These are phyloP conservation scores for Coleophora deauratella DNA, from an alignment of 2,888 invertebrate genomes.

Conservation along the genomic window DNA sequence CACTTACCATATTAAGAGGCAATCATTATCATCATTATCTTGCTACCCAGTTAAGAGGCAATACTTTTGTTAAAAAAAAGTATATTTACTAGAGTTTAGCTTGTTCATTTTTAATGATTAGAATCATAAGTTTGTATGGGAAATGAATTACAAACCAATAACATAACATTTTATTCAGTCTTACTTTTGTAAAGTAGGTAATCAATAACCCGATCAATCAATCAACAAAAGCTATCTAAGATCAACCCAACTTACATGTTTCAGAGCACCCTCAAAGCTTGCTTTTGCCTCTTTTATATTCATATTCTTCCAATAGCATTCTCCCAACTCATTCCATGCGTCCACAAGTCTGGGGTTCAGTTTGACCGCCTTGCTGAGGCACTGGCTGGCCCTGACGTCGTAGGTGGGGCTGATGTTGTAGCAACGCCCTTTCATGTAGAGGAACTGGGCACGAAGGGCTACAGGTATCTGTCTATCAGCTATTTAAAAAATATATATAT, in stretches of 20 bases:
- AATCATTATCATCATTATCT: no score
- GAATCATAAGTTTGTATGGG: no score
- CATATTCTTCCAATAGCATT: constrained; percentile 90
- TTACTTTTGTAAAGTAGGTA: no score
- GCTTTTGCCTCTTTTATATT: constrained; percentile 86
- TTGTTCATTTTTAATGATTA: no score
- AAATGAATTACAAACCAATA: no score
- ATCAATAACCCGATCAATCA: no score
- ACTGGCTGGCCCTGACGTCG: constrained; percentile 80
- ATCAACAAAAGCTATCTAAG: no score
- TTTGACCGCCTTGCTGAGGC: constrained; percentile 88
- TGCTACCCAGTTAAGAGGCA: no score
- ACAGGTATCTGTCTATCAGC: constrained; percentile 48
- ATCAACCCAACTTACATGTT: constrained; percentile 69
- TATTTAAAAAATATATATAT: constrained; percentile 17
- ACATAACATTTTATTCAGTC: no score
- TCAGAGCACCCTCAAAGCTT: constrained; percentile 86
- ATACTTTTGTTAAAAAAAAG: no score
- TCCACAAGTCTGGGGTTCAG: constrained; percentile 85
- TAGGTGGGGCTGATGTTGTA: constrained; percentile 82
- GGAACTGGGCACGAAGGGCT: constrained; percentile 69
- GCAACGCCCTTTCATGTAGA: constrained; percentile 82
- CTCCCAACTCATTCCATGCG: constrained; percentile 93
- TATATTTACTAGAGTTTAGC: no score
- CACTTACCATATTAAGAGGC: no score